phyloP scores from a whole-genome alignment of 2,113 vertebrate genomes.

The Neoarius graeffei region DNA sequence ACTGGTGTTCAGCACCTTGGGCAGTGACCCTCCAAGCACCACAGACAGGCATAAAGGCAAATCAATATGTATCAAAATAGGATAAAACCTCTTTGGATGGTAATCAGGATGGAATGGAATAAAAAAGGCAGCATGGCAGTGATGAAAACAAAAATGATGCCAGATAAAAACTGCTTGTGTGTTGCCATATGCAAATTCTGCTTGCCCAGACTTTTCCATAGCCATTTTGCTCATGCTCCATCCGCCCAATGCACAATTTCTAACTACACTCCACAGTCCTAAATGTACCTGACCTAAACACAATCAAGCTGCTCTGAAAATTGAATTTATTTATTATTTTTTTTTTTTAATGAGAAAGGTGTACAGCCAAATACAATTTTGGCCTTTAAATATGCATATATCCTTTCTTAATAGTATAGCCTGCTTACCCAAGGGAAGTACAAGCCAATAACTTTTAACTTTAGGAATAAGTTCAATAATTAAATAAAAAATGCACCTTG shows the following conservation, averaged over 20 bases:
- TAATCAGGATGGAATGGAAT: not conserved
- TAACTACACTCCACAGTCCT: not conserved
- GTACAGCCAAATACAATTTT: not conserved
- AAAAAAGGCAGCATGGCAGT: not conserved
- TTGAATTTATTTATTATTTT: not conserved
- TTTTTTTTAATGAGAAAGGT: not conserved
- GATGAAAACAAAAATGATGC: not conserved
- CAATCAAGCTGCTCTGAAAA: not conserved
- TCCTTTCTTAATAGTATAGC: not conserved
- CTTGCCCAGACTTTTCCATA: not conserved
- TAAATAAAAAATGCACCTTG: not conserved
- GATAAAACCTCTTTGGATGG: not conserved
- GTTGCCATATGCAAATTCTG: not conserved
- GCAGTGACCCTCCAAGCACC: not conserved
- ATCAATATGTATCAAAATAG: not conserved
- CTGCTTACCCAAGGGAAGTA: not conserved
- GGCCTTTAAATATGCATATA: not conserved
- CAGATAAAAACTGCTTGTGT: not conserved
- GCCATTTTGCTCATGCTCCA: not conserved
- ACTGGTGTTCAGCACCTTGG: not conserved
- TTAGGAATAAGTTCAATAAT: not conserved
- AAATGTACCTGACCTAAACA: not conserved
- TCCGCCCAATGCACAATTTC: not conserved
- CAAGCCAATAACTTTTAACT: not conserved
- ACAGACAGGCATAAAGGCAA: not conserved